A percentile compares a stretch with the other conserved stretches of the same genome.
Conservation (phyloP, 2,888 invertebrate species). For the Oconnorella tubifera region DNA sequence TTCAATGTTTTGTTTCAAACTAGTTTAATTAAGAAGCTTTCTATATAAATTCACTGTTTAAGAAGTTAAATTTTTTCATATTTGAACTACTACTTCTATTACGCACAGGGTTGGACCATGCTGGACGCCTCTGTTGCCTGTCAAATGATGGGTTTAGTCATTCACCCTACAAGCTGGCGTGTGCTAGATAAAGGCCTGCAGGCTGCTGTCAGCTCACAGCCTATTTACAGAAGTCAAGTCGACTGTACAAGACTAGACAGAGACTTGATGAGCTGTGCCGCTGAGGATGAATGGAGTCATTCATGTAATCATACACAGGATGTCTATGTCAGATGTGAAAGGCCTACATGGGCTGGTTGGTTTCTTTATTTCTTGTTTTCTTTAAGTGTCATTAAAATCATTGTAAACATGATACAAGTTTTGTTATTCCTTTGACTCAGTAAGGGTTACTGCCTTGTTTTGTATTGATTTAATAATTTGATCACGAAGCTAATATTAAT, state of each 20-base stretch:
- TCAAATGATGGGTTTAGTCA: conserved; percentile 84
- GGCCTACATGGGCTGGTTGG: conserved; percentile 57
- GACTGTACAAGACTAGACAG: conserved; percentile 85
- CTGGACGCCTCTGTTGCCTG: conserved; percentile 88
- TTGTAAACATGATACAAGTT: too few species aligned
- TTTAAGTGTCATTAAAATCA: too few species aligned
- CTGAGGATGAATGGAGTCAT: conserved; percentile 70
- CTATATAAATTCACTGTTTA: too few species aligned
- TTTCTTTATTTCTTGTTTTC: too few species aligned
- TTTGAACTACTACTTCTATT: too few species aligned
- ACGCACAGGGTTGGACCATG: conserved; percentile 89
- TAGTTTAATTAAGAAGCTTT: too few species aligned
- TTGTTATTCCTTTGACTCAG: too few species aligned
- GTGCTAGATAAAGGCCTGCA: conserved; percentile 12
- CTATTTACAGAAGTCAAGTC: conserved; percentile 68
- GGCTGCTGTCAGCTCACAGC: conserved; percentile 63
- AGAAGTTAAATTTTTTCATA: too few species aligned
- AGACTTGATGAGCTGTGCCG: conserved; percentile 78
- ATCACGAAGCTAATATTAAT: too few species aligned
- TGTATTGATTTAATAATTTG: too few species aligned
- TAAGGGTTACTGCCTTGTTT: too few species aligned
- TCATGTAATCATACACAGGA: conserved; percentile 59
- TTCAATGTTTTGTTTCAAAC: too few species aligned
- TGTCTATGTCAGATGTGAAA: conserved; percentile 53
- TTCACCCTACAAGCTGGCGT: conserved; percentile 89